Evolutionary conservation across 1,140 invertebrate species (phyloP), one percentile per base, ranked within the genome.

Genomic region (Vollenhovia emeryi): DNA sequence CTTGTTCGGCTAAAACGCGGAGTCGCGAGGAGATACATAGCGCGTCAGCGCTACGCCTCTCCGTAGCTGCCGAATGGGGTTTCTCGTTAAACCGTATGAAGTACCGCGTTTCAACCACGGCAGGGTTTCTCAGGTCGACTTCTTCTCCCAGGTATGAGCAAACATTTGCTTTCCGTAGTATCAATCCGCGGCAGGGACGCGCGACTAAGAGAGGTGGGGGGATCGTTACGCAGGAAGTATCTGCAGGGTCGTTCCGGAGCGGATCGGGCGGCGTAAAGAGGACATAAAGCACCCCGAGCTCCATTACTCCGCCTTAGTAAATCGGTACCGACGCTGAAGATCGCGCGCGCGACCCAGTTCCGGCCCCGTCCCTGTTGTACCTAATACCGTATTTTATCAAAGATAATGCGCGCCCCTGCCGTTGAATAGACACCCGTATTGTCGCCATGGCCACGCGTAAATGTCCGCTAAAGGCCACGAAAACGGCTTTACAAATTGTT

Each of bases 271-370:
- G 24, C 64, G 62, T 52, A 69, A 80, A 71, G 62, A 50, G 48
- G 69, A 69, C 87, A 88, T 89, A 88, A 89, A 88, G 69, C 73
- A 88, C 66, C n/a, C 87, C 75, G 9, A 21, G 79, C 60, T 89
- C 87, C 87, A 88, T 89, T 89, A 89, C 83, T 89, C 69, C 74
- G 83, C 84, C 86, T 73, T 64, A 55, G 59, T 89, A 64, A 86
- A 89, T 88, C 87, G 87, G 87, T 52, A 86, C 84, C 62, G 60
- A 45, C 69, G 48, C 68, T 52, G 85, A 85, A 85, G 87, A 86
- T 89, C 75, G 87, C 59, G 64, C 57, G 75, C 86, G 33, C 55
- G 87, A 89, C 87, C 83, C 85, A 89, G 88, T 89, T 76, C 87
- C 60, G 33, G 71, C 84, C 74, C 82, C 85, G n/a, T n/a, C 71